Evolutionary conservation across 2,797 vertebrate species (phyloP).

Genomic region (Cephalopachus bancanus): DNA sequence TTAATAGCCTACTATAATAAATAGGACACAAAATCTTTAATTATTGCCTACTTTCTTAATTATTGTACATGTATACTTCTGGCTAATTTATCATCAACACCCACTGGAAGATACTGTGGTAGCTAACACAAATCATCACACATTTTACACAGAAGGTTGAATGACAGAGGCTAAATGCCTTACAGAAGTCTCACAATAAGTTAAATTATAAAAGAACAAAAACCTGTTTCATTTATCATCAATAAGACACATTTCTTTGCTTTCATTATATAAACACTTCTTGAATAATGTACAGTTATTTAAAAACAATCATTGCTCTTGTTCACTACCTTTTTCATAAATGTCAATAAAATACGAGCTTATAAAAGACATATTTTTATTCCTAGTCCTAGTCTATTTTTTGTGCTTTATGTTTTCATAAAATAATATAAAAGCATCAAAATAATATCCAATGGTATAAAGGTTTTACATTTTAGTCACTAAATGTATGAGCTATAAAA

Average conservation of each 20-base stretch:
- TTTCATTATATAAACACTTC: background rate
- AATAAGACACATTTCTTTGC: background rate
- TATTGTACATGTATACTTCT: background rate
- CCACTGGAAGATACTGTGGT: background rate
- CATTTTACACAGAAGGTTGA: background rate
- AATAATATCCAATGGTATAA: background rate
- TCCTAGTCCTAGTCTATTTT: background rate
- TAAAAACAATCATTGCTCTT: background rate
- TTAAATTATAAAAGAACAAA: background rate
- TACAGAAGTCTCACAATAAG: background rate
- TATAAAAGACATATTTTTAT: background rate
- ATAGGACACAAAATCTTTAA: fast-evolving
- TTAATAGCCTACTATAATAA: conserved; percentile 9
- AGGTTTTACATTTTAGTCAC: background rate
- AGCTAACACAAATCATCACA: background rate
- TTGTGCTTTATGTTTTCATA: background rate
- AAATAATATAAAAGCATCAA: background rate
- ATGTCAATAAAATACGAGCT: background rate
- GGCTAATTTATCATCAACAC: background rate
- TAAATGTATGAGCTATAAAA: background rate
- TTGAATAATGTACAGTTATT: background rate
- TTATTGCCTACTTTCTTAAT: background rate
- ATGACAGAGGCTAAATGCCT: background rate
- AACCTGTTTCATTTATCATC: background rate
- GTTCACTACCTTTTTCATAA: background rate